Evolutionary conservation across 1,140 invertebrate genomes (phyloP), one percentile per base, ranked within the genome.

Genomic region (Eupeodes corollae): DNA sequence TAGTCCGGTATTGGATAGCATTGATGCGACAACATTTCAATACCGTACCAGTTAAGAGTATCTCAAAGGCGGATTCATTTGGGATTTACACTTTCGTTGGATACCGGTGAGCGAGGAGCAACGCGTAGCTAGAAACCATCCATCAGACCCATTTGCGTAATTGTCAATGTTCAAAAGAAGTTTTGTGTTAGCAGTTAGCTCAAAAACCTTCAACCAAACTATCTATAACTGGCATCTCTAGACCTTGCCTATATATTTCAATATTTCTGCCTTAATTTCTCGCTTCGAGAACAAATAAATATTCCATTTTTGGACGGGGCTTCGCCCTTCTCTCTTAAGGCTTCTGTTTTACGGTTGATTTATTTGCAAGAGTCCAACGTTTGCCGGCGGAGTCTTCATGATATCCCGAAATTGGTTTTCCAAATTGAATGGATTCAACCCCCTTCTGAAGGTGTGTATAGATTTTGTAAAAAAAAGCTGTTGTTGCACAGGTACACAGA

Each of bases 21-120:
- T 82, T 49, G 74, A 79, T 55, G 75, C 77, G 31, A 65, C 71
- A 43, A 75, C 72, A 14, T 73, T 82, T 46, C 61, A 71, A 42
- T 81, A 76, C 57, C 42, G 39, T 6, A 48, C 46, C 10, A 62
- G 54, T 53, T 80, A 37, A 87, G 86, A 59, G 84, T 83, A 5
- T 62, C 91, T 54, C 82, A 92, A 1, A 70, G 88, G 88, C 21
- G 86, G 85, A 0, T 96, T 97, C 61, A 93, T 94, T 69, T 97
- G 92, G 93, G 89, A 86, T 8, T 70, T 97, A 9, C 87, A 94
- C 67, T 97, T 95, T 59, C 92, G 92, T 69, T 97, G 93, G 93
- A 88, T 94, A 52, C 86, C 81, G 59, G 69, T 94, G 42, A 84
- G 87, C 10, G 69, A 75, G 35, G 57, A 70, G 31, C 73, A 72